These are phyloP conservation scores for Lasioglossum leucozonium DNA, from an alignment of 2,888 invertebrate genomes.

Conservation along the genomic window DNA sequence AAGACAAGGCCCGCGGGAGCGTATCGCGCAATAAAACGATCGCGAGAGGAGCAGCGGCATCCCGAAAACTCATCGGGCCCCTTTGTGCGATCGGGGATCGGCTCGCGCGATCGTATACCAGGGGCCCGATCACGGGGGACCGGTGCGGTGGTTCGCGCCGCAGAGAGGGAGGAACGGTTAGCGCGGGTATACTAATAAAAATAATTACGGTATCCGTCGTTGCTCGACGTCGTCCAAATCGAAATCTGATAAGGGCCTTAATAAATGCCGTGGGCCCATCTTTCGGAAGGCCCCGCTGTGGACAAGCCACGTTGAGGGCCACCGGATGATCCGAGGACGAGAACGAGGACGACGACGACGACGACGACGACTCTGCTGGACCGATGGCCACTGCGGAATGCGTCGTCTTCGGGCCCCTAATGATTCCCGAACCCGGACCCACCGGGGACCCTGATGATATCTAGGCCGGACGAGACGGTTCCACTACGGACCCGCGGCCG, in stretches of 20 bases:
- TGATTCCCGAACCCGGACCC: constrained; percentile 75
- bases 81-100: constrained; percentile 50
- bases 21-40: constrained; percentile 19
- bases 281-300: constrained; percentile 38
- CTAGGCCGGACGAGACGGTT: constrained; percentile 69
- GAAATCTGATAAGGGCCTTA: constrained; percentile 74
- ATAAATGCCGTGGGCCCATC: constrained; percentile 69
- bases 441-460: constrained; percentile 74
- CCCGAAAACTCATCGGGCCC: constrained; percentile 63
- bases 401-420: constrained; percentile 71
- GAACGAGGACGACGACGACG: constrained; percentile 42
- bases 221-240: constrained; percentile 67
- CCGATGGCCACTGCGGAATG: constrained; percentile 66
- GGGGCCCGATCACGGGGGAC: background rate
- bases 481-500: constrained; percentile 44
- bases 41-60: constrained; percentile 12
- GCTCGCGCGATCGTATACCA: constrained; percentile 28
- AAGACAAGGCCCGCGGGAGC: background rate
- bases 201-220: constrained; percentile 74
- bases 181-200: constrained; percentile 72
- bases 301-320: constrained; percentile 63
- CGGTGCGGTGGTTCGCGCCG: constrained; percentile 40
- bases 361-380: background rate
- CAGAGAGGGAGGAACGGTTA: constrained; percentile 42
- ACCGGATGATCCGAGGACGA: constrained; percentile 66